These are phyloP conservation scores for Erebia palarica DNA, from an alignment of 2,888 invertebrate genomes.

Conservation along the genomic window DNA sequence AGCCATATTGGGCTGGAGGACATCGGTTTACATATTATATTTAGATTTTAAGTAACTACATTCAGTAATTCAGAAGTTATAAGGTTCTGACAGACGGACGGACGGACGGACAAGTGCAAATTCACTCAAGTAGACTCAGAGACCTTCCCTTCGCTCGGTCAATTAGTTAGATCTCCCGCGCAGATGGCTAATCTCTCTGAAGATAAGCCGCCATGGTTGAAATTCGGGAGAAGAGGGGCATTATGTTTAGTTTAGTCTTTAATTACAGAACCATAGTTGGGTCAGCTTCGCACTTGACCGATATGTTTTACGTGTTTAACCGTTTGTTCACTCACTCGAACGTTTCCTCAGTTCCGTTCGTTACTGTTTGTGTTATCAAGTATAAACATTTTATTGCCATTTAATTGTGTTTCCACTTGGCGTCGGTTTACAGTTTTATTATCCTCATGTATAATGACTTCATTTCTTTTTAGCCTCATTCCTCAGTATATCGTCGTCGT, in stretches of 20 bases:
- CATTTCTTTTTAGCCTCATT: conserved; percentile 7
- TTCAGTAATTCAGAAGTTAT: too few species aligned
- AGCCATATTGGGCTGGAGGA: too few species aligned
- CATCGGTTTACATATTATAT: too few species aligned
- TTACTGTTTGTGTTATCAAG: background rate
- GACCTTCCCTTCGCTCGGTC: too few species aligned
- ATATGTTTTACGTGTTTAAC: conserved; percentile 3
- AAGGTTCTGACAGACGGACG: too few species aligned
- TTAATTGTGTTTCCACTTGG: conserved; percentile 16
- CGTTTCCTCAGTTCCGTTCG: conserved; percentile 8
- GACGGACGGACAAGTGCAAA: too few species aligned
- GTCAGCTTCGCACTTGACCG: conserved; percentile 1
- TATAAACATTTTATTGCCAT: conserved; percentile 12
- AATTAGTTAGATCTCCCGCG: too few species aligned
- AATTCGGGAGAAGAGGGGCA: too few species aligned
- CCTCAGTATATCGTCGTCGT: background rate
- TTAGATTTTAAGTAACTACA: too few species aligned
- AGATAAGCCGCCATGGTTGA: too few species aligned
- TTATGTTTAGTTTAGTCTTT: background rate
- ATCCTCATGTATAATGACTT: background rate
- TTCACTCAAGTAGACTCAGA: too few species aligned
- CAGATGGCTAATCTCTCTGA: too few species aligned
- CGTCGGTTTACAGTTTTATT: background rate
- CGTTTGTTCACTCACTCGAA: background rate
- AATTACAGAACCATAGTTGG: background rate